Evolutionary conservation across 2,888 invertebrate species (phyloP).

Genomic region (Drosophila kambysellisi): DNA sequence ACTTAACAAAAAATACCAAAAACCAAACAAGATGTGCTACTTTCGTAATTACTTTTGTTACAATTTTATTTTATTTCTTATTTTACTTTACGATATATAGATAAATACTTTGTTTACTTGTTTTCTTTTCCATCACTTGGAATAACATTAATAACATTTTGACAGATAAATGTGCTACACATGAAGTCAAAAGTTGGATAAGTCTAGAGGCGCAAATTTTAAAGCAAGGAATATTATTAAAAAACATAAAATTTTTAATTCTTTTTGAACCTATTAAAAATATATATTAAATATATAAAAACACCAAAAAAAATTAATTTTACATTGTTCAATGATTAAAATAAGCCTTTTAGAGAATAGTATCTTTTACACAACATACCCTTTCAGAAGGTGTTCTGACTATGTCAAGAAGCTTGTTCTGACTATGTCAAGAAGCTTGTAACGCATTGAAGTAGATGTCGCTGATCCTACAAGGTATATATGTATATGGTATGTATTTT

Average conservation of each 20-base stretch:
- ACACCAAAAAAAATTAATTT: background rate
- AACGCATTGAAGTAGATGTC: no score
- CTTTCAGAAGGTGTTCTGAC: no score
- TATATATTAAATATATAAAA: no score
- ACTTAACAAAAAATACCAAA: conserved; percentile 21
- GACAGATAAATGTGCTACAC: background rate
- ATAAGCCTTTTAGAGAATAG: background rate
- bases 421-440: no score
- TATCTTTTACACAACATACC: background rate
- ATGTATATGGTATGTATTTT: no score
- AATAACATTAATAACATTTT: background rate
- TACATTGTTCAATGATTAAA: background rate
- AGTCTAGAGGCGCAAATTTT: background rate
- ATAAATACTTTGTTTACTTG: background rate
- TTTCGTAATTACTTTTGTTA: conserved; percentile 33
- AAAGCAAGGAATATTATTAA: background rate
- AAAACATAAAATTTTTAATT: background rate
- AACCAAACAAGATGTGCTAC: conserved; percentile 26
- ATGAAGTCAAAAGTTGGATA: background rate
- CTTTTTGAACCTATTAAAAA: no score
- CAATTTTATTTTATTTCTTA: background rate
- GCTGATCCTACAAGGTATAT: no score
- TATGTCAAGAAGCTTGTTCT: no score
- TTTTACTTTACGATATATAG: background rate
- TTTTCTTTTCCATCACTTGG: background rate